Conservation (phyloP, 2,888 invertebrate genomes). For the Altica lythri region DNA sequence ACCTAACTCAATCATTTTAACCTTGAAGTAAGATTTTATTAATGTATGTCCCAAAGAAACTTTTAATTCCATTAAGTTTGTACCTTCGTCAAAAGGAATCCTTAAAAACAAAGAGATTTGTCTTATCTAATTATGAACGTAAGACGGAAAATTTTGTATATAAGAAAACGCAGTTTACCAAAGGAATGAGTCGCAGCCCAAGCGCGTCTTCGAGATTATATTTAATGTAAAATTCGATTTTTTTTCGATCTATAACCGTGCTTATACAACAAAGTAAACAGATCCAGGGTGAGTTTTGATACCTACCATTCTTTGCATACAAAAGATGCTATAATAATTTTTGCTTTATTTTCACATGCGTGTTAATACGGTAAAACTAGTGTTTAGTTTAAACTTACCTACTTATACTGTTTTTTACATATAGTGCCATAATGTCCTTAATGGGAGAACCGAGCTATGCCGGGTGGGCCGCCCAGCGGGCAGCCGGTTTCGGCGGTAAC, state of each 20-base stretch:
- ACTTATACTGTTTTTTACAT: no score
- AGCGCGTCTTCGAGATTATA: constrained; percentile 33
- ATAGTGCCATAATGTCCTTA: constrained; percentile 53
- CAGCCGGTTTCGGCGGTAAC: constrained; percentile 60
- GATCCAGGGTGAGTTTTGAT: constrained; percentile 20
- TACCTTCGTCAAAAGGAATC: constrained; percentile 34
- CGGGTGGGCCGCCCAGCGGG: constrained; percentile 57
- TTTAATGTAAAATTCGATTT: constrained; percentile 27
- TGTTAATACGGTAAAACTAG: no score
- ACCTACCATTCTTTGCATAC: neutral
- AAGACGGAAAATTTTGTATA: constrained; percentile 28
- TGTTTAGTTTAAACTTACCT: no score
- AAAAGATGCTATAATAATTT: neutral
- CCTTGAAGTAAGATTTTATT: constrained; percentile 23
- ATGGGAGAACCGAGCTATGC: constrained; percentile 60
- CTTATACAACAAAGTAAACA: constrained; percentile 20
- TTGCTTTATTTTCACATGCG: no score
- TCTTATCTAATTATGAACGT: constrained; percentile 31
- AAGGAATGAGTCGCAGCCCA: constrained; percentile 36
- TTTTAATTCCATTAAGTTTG: constrained; percentile 34
- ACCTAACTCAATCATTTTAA: neutral
- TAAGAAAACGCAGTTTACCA: constrained; percentile 22
- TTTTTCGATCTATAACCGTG: constrained; percentile 26
- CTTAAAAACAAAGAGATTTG: constrained; percentile 36
- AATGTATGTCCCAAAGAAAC: constrained; percentile 18